Base-by-base conservation (phyloP, 2,888 invertebrate species). In the Sphaerophoria rueppellii region DNA sequence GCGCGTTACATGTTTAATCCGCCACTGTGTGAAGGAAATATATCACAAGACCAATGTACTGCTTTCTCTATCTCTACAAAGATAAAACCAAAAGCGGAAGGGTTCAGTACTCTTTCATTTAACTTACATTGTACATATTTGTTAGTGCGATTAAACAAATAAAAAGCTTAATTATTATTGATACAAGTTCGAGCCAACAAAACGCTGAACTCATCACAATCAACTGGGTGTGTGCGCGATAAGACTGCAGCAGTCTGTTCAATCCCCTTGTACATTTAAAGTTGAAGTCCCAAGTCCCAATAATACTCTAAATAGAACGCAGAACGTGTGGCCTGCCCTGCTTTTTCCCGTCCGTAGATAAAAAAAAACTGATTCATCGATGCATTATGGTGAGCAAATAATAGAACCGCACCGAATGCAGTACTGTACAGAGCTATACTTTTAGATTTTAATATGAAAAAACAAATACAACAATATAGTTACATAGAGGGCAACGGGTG, bases 311-410 rank as follows among this genome's bases (percentile, higher is more conserved):
- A 40, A 14, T 7, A 50, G 16, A 24, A 6, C 40, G 35, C 72
- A 40, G 43, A 69, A 24, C 58, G 71, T 60, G 54, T 85, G 83
- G 80, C 83, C 83, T 85, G 71, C 54, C 24, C 24, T 24, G 24
- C 24, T 24, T 24, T 85, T 82, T 74, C 46, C 55, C 77, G 65
- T 76, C 4, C 12, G 9, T 43, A 80, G 83, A 85, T 85, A 85
- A 85, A 24, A 24, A 24, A 24, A 24, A 85, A 85, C 83, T 85
- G 83, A 85, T 85, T 85, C 83, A 83, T 80, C 83, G 69, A 63
- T 85, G 80, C 83, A 80, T 85, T 72, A 80, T 76, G 72, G 67
- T 76, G 76, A 80, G 69, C 83, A 85, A 85, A 85, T 69, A 85
- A 85, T 69, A 85, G 83, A 76, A 69, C 76, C 69, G 61, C 54